These are phyloP conservation scores for Lytechinus pictus DNA, from an alignment of 35 echinoderm and acorn worm genomes.

Conservation along the genomic window DNA sequence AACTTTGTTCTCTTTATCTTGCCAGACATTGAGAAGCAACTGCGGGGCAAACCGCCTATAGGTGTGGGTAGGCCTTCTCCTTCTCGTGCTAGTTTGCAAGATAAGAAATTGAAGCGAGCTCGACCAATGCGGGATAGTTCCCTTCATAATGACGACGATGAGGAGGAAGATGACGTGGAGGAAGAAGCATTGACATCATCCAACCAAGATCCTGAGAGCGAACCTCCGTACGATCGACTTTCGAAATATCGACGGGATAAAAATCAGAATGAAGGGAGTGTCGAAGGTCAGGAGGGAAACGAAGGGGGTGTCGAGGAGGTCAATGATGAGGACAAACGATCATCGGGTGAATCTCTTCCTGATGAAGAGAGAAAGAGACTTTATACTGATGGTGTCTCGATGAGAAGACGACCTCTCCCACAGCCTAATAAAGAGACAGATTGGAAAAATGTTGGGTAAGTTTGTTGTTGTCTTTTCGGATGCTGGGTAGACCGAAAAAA, in stretches of 20 bases:
- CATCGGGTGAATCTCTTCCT: neutral
- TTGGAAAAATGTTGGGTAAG: slow-evolving; percentile 47
- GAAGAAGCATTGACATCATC: neutral
- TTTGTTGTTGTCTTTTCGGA: neutral
- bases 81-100: neutral
- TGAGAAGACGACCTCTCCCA: slow-evolving; percentile 20
- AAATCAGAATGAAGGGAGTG: neutral
- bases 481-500: no score
- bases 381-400: neutral
- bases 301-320: neutral
- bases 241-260: slow-evolving; percentile 16
- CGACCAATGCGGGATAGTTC: neutral
- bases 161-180: neutral
- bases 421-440: slow-evolving; percentile 8
- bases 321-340: neutral
- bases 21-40: neutral
- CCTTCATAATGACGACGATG: neutral
- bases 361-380: neutral
- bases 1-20: neutral
- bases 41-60: neutral
- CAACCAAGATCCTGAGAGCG: neutral
- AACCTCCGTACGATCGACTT: slow-evolving; percentile 44
- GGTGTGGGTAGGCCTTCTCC: neutral
- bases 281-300: neutral
- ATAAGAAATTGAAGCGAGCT: neutral